Percentiles rank a stretch among this genome's conserved stretches.
phyloP scores from a whole-genome alignment of 2,113 vertebrate species.

The Rhinogobius similis region DNA sequence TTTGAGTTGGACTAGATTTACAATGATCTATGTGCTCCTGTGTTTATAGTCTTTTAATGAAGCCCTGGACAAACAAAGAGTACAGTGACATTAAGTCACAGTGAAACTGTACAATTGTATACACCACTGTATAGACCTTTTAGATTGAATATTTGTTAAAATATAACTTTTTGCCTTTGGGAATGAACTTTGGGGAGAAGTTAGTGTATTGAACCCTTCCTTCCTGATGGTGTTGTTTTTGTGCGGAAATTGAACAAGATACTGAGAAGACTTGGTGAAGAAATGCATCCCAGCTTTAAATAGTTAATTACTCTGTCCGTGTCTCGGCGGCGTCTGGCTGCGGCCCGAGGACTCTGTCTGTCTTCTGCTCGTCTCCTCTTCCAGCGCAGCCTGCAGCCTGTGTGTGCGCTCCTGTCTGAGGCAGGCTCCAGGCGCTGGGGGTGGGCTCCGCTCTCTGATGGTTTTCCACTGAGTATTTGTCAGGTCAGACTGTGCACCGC shows the following conservation, averaged over 20 bases:
- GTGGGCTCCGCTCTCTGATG: constrained; percentile 86
- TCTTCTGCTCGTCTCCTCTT: constrained; percentile 70
- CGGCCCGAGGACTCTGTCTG: constrained; percentile 59
- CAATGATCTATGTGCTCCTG: too few relatives aligned
- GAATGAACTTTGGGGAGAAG: constrained; percentile 7
- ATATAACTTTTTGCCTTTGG: constrained; percentile 1
- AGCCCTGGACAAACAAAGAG: too few relatives aligned
- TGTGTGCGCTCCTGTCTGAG: constrained; percentile 83
- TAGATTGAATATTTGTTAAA: neutral
- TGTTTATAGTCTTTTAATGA: too few relatives aligned
- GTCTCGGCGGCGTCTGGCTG: constrained; percentile 69
- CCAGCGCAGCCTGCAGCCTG: constrained; percentile 66
- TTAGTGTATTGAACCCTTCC: constrained; percentile 17
- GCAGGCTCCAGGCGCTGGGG: constrained; percentile 86
- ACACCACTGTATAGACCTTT: neutral
- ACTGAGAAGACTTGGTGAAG: constrained; percentile 25
- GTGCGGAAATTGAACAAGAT: constrained; percentile 11
- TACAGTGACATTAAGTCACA: too few relatives aligned
- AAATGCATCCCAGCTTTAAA: constrained; percentile 66
- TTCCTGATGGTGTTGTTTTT: constrained; percentile 15
- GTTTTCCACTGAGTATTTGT: constrained; percentile 93
- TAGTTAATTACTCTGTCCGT: constrained; percentile 74
- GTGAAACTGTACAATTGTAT: too few relatives aligned
- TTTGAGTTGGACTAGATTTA: too few relatives aligned
- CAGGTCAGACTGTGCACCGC: constrained; percentile 90